Conservation (phyloP, 1,140 invertebrate species). For the Camponotus floridanus region DNA sequence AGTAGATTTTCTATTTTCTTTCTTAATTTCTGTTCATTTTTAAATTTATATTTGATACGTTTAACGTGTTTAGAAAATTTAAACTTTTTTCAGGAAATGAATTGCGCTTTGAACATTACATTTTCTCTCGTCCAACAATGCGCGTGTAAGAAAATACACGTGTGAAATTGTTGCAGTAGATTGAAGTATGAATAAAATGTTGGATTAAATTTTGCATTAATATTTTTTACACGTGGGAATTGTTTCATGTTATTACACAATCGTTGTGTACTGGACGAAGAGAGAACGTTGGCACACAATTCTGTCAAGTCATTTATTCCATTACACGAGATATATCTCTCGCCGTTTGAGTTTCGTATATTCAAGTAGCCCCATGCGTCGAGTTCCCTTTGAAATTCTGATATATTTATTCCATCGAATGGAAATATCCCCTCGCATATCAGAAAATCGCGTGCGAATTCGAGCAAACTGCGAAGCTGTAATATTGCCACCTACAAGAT, state of each 20-base stretch:
- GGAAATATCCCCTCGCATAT: constrained; percentile 48
- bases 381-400: constrained; percentile 53
- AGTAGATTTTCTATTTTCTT: not conserved
- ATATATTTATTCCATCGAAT: constrained; percentile 58
- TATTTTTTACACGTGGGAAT: not conserved
- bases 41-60: not conserved
- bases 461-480: not conserved
- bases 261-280: not conserved
- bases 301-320: constrained; percentile 58
- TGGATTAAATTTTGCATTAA: constrained; percentile 28
- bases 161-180: constrained; percentile 5
- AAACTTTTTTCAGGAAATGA: not conserved
- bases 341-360: constrained; percentile 55
- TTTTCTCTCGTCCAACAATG: not conserved
- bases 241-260: constrained; percentile 42
- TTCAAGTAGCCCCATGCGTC: constrained; percentile 9
- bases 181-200: constrained; percentile 52
- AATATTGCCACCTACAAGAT: constrained; percentile 2
- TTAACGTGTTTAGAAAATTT: constrained; percentile 6
- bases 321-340: constrained; percentile 51
- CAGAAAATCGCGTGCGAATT: constrained; percentile 47
- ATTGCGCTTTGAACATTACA: not conserved
- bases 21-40: not conserved
- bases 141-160: constrained; percentile 8
- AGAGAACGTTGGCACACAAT: constrained; percentile 28